These are phyloP conservation scores for Pseudachorutes palmiensis DNA, from an alignment of 1,140 invertebrate genomes.

Conservation along the genomic window DNA sequence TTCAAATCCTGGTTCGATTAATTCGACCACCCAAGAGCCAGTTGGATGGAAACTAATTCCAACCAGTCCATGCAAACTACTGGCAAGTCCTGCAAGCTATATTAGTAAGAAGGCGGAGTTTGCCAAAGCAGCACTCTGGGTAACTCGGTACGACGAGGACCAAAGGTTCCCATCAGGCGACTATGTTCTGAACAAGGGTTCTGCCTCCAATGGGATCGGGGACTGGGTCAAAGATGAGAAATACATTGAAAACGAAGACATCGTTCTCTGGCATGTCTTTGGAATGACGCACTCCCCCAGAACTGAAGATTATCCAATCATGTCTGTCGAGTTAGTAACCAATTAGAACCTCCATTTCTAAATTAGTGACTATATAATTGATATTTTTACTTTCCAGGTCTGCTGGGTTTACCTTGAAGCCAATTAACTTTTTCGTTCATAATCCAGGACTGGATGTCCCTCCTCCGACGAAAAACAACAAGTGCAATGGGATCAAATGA, in stretches of 20 bases:
- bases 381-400: not conserved
- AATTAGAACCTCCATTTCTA: not conserved
- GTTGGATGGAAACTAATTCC: conserved; percentile 36
- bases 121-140: conserved; percentile 31
- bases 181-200: conserved; percentile 33
- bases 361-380: not conserved
- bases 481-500: too few species aligned
- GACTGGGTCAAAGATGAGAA: conserved; percentile 25
- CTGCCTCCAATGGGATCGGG: conserved; percentile 25
- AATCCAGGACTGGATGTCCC: conserved; percentile 9
- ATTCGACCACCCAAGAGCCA: conserved; percentile 25
- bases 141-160: conserved; percentile 23
- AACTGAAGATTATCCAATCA: conserved; percentile 36
- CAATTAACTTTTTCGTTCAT: not conserved
- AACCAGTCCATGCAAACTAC: conserved; percentile 4
- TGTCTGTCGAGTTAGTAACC: conserved; percentile 34
- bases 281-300: conserved; percentile 35
- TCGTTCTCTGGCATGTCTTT: conserved; percentile 35
- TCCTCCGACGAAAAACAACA: not conserved
- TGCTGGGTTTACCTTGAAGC: not conserved
- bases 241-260: conserved; percentile 24
- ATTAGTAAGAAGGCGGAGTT: conserved; percentile 30
- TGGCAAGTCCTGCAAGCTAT: conserved; percentile 24
- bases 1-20: conserved; percentile 23
- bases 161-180: conserved; percentile 28